phyloP scores from a whole-genome alignment of 92 coral and sea anemone species.

The Palythoa heliodiscus region DNA sequence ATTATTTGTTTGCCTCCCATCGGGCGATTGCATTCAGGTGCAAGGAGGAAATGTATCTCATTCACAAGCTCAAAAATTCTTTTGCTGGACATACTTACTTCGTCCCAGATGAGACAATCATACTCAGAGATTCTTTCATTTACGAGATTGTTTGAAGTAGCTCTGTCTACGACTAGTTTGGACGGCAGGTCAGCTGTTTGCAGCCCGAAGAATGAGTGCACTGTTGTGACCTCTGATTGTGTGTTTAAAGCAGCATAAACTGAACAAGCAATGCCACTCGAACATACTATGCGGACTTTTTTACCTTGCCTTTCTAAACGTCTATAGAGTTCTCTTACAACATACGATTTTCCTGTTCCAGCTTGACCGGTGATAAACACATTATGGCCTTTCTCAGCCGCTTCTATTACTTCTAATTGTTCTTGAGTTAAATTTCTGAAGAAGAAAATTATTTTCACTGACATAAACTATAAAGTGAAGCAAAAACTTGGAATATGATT shows the following conservation, averaged over 20 bases:
- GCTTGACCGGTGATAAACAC: constrained; percentile 6
- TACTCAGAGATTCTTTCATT: not conserved
- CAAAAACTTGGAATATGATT: too few relatives aligned
- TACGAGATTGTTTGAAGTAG: not conserved
- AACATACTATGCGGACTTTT: not conserved
- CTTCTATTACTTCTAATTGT: not conserved
- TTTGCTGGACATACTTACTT: not conserved
- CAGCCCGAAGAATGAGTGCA: not conserved
- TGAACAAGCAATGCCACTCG: not conserved
- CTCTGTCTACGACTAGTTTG: not conserved
- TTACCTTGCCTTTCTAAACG: not conserved
- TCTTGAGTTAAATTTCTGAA: constrained; percentile 10
- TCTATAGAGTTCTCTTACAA: constrained; percentile 6
- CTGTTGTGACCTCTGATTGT: not conserved
- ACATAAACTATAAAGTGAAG: too few relatives aligned
- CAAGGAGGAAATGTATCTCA: not conserved
- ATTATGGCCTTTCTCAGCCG: constrained; percentile 13
- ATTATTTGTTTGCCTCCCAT: not conserved
- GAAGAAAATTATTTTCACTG: too few relatives aligned
- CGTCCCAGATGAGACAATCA: constrained; percentile 4
- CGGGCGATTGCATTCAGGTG: not conserved
- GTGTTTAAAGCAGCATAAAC: not conserved
- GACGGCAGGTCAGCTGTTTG: not conserved
- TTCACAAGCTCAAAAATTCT: not conserved
- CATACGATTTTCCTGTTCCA: constrained; percentile 8